Percentiles rank a stretch among this genome's conserved stretches.
phyloP scores from a whole-genome alignment of 64 coral and sea anemone genomes.

The Astreopora myriophthalma region DNA sequence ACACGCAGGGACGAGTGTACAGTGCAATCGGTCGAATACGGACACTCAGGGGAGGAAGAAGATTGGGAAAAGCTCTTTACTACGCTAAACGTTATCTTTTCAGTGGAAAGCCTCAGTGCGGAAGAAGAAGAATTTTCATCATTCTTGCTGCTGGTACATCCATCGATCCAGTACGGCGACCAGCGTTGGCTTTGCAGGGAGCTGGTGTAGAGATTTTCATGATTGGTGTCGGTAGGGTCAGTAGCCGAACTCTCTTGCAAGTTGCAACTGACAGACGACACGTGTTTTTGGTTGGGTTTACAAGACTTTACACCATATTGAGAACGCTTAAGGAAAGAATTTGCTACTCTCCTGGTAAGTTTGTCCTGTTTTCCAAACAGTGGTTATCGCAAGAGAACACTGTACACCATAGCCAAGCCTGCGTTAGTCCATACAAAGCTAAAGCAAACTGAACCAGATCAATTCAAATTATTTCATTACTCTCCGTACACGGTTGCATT shows the following conservation, averaged over 20 bases:
- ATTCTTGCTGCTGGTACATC: background rate
- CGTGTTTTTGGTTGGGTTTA: background rate
- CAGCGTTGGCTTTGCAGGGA: background rate
- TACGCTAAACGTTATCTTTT: slow-evolving; percentile 36
- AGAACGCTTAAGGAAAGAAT: slow-evolving; percentile 19
- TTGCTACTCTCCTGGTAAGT: slow-evolving; percentile 54
- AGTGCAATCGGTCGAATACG: background rate
- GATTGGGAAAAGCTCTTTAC: background rate
- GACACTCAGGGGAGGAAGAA: background rate
- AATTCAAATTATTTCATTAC: no score
- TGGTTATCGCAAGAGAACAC: no score
- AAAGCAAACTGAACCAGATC: no score
- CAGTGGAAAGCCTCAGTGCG: slow-evolving; percentile 21
- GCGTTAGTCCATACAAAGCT: no score
- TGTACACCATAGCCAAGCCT: no score
- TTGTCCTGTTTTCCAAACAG: background rate
- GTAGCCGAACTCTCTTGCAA: background rate
- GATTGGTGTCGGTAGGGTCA: background rate
- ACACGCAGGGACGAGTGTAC: background rate
- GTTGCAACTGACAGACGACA: slow-evolving; percentile 28
- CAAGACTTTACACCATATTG: background rate
- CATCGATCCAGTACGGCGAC: slow-evolving; percentile 12
- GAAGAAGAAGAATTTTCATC: slow-evolving; percentile 7
- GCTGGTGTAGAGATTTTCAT: slow-evolving; percentile 41
- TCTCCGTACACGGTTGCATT: no score